Evolutionary conservation across 2,797 vertebrate species (phyloP), one percentile per base, ranked within the genome.

Genomic region (Mastacembelus armatus): DNA sequence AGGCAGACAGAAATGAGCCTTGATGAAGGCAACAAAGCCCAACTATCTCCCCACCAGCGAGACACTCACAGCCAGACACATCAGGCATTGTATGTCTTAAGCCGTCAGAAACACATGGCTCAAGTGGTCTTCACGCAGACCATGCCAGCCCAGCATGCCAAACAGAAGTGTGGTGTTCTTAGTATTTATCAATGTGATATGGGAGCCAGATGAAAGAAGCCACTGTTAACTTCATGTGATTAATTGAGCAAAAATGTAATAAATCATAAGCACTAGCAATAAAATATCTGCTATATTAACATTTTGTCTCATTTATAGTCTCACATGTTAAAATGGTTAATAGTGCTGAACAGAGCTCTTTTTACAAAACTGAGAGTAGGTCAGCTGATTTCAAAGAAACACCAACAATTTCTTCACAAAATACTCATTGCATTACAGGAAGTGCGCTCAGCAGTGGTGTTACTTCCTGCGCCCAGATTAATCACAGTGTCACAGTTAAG

Each of bases 361-460:
- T 85, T 80, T 71, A 77, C 38, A 81, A 81, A 77, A 66, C 43
- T 51, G 51, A 79, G 66, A 48, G 60, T 57, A 86, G 77, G 90
- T 92, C 92, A 93, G 87, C 89, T 92, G 90, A 93, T 84, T 92
- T 91, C 70, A 33, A 82, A 85, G 87, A 90, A 91, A 86, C 43
- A 16, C 65, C 79, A 82, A 77, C 78, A 74, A 61, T 68, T 54
- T 85, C 69, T 87, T 84, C 43, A 83, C 59, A 79, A 88, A 80
- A 73, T 58, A 81, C 79, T 83, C 85, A 86, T 80, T 79, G 77
- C 85, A 82, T 84, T 90, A 91, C 91, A 93, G 92, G 93, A 94
- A 94, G 91, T 86, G 81, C n/a, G 59, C 76, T 78, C 77, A 85
- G 82, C 54, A 36, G 68, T 88, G 61, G 85, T 87, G 89, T 68